These are phyloP conservation scores for Megathymus violae DNA, from an alignment of 1,140 invertebrate genomes.

Conservation along the genomic window DNA sequence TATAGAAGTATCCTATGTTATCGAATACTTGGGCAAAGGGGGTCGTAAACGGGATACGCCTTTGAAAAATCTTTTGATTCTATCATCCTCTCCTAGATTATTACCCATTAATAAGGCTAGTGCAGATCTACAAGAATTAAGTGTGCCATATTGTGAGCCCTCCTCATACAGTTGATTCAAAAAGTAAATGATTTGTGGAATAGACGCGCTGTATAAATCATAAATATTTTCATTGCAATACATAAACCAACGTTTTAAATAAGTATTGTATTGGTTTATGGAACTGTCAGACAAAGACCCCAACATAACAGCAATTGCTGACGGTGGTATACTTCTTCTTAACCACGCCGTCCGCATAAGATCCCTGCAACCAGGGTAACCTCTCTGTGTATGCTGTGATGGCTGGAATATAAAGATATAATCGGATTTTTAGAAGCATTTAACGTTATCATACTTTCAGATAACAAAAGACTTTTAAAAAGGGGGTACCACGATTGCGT, in stretches of 20 bases:
- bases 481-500: constrained; percentile 51
- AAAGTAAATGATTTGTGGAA: constrained; percentile 26
- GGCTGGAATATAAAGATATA: not conserved
- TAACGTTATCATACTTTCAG: too few relatives aligned
- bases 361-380: constrained; percentile 8
- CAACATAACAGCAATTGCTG: constrained; percentile 23
- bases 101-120: constrained; percentile 25
- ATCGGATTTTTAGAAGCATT: not conserved
- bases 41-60: constrained; percentile 37
- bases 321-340: constrained; percentile 2
- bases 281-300: constrained; percentile 32
- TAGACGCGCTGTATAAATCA: constrained; percentile 13
- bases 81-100: constrained; percentile 24
- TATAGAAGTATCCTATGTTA: constrained; percentile 33
- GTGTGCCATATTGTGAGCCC: constrained; percentile 7
- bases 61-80: constrained; percentile 39
- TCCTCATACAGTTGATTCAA: constrained; percentile 26
- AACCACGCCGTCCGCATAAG: constrained; percentile 5
- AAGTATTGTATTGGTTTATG: constrained; percentile 31
- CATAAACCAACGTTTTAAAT: constrained; percentile 35
- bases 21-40: constrained; percentile 32
- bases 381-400: not conserved
- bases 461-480: constrained; percentile 34
- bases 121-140: constrained; percentile 32
- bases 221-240: constrained; percentile 25